These are phyloP conservation scores for Ibycter americanus DNA, from an alignment of 2,797 vertebrate genomes.

Conservation along the genomic window DNA sequence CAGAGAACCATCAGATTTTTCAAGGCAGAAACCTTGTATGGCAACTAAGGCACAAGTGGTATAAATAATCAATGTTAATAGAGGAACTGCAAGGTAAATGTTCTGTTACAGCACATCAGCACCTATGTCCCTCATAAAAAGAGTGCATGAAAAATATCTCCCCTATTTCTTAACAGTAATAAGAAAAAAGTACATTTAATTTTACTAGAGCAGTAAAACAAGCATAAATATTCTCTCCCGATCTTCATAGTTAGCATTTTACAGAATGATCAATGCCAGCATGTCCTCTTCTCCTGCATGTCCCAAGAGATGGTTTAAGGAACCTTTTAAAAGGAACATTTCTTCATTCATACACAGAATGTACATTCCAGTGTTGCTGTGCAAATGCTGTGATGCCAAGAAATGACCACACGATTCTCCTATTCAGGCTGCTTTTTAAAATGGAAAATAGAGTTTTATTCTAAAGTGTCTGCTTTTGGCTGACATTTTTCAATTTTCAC, in stretches of 20 bases:
- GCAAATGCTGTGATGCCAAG: constrained; percentile 32
- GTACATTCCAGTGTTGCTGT: neutral
- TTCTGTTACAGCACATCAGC: neutral
- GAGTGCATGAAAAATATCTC: neutral
- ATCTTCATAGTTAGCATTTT: constrained; percentile 31
- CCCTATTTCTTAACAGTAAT: neutral
- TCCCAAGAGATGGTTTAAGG: constrained; percentile 44
- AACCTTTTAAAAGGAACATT: constrained; percentile 49
- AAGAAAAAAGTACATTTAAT: neutral
- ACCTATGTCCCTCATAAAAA: neutral
- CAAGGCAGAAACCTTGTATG: neutral
- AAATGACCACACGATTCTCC: neutral
- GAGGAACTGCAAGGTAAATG: neutral
- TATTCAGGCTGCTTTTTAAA: neutral
- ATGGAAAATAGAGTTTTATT: neutral
- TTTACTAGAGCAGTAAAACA: constrained; percentile 4
- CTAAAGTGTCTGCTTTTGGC: neutral
- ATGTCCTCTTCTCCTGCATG: neutral
- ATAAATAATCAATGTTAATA: neutral
- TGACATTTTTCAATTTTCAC: neutral
- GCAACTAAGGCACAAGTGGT: neutral
- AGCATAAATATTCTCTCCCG: neutral
- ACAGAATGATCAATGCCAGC: constrained; percentile 34
- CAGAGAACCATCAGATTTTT: neutral
- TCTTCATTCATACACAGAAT: constrained; percentile 50